Evolutionary conservation across 2,888 invertebrate genomes (phyloP), one percentile per base, ranked within the genome.

Genomic region (Heteropelma amictum): DNA sequence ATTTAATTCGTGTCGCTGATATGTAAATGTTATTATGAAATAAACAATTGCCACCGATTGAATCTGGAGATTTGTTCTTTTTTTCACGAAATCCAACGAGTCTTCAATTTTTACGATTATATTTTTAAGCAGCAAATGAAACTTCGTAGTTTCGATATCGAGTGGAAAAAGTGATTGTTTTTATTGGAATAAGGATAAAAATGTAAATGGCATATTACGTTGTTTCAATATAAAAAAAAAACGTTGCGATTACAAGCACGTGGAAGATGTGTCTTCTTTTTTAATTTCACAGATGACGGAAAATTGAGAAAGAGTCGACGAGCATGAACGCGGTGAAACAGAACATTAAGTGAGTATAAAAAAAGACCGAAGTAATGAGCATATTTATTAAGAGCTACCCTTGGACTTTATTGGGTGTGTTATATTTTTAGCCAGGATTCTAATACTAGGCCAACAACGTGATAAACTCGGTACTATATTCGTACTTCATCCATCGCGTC

Each of bases 371-470:
- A 58, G 53, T 61, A 61, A 70, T 61, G 38, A 65, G 71, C 45
- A 58, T 70, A 61, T 74, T 60, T 75, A 71, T 53, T 40, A 71
- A 67, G 71, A 75, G 67, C 64, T 68, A 73, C 73, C 73, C 73
- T 72, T 69, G 76, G 64, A 61, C 70, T 76, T 65, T 77, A 74
- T 74, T 77, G 77, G 58, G 47, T 67, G 65, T 61, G 56, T 21
- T 65, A 60, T 77, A 74, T 73, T 73, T 77, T 73, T 74, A 76
- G 73, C 65, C 10, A 19, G 53, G 30, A 65, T 70, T 74, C 74
- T 74, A 74, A 77, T 74, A 77, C 67, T 67, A 71, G 74, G 45
- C 56, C 67, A 54, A 60, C 72, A 60, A 10, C 67, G 60, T 28
- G 56, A 35, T 65, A 68, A 35, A 61, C 72, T 70, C 30, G 17